Evolutionary conservation across 64 coral and sea anemone genomes (phyloP).

Genomic region (Actinia equina): DNA sequence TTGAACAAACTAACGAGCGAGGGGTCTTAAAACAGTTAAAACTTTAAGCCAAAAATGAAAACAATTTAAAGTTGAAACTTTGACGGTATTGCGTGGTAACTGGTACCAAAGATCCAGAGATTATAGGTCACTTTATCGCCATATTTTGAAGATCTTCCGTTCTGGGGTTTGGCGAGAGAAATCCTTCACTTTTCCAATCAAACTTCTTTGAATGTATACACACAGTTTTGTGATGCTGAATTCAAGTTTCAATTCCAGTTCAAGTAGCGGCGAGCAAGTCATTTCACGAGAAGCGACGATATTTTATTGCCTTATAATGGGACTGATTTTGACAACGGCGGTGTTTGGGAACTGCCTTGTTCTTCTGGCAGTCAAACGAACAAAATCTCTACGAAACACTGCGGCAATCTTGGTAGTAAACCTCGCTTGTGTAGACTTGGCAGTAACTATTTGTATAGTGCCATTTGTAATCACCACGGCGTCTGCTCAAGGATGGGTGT

Average conservation of each 20-base stretch:
- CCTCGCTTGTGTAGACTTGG: slow-evolving; percentile 78
- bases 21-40: not conserved
- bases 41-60: not conserved
- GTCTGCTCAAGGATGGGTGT: slow-evolving; percentile 28
- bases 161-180: not conserved
- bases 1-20: not conserved
- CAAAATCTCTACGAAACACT: slow-evolving; percentile 54
- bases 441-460: slow-evolving; percentile 63
- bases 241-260: slow-evolving; percentile 9
- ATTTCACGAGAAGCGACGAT: not conserved
- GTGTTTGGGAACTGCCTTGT: slow-evolving; percentile 80
- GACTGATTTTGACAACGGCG: slow-evolving; percentile 37
- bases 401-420: slow-evolving; percentile 77
- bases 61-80: not conserved
- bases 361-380: slow-evolving; percentile 62
- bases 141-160: not conserved
- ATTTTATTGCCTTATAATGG: slow-evolving; percentile 51
- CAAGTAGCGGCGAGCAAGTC: not conserved
- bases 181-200: not conserved
- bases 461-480: slow-evolving; percentile 85
- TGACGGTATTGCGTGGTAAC: not conserved
- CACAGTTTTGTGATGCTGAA: not conserved
- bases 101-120: not conserved
- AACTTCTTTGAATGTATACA: not conserved
- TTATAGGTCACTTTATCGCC: too few species aligned